A percentile compares a stretch with the other conserved stretches of the same genome.
Evolutionary conservation across 2,888 invertebrate genomes (phyloP).

Genomic region (Tromatobia lineatoria): DNA sequence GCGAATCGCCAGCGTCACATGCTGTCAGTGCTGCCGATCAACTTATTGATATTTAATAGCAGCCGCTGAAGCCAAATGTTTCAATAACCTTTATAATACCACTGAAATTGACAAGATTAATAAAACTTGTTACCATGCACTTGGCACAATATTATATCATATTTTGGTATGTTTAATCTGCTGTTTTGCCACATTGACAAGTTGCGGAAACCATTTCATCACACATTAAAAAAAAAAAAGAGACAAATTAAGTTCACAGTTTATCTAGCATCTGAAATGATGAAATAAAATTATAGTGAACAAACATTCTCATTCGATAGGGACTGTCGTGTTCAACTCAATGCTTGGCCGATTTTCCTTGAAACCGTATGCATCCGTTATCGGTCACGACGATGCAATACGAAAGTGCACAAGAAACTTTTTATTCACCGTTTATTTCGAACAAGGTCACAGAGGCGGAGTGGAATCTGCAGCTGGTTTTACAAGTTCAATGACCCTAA

Average conservation of each 20-base stretch:
- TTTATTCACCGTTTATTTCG: constrained; percentile 6
- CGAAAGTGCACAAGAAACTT: not conserved
- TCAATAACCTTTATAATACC: not conserved
- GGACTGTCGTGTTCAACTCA: not conserved
- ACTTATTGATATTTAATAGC: not conserved
- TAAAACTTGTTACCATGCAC: not conserved
- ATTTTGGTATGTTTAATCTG: not conserved
- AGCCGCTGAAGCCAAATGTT: not conserved
- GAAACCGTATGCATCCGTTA: not conserved
- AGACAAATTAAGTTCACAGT: not conserved
- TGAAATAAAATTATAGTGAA: not conserved
- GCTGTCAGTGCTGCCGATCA: not conserved
- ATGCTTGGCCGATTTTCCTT: not conserved
- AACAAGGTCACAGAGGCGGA: constrained; percentile 16
- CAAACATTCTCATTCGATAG: not conserved
- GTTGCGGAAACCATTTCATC: not conserved
- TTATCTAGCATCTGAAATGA: not conserved
- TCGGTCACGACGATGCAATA: not conserved
- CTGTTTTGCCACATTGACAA: not conserved
- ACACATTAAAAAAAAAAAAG: not conserved
- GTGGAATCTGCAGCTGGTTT: constrained; percentile 4
- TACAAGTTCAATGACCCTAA: constrained; percentile 39
- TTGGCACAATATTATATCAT: not conserved
- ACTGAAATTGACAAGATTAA: not conserved
- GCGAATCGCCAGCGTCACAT: not conserved